Evolutionary conservation across 2,113 vertebrate species (phyloP).

Genomic region (Psittacus erithacus): DNA sequence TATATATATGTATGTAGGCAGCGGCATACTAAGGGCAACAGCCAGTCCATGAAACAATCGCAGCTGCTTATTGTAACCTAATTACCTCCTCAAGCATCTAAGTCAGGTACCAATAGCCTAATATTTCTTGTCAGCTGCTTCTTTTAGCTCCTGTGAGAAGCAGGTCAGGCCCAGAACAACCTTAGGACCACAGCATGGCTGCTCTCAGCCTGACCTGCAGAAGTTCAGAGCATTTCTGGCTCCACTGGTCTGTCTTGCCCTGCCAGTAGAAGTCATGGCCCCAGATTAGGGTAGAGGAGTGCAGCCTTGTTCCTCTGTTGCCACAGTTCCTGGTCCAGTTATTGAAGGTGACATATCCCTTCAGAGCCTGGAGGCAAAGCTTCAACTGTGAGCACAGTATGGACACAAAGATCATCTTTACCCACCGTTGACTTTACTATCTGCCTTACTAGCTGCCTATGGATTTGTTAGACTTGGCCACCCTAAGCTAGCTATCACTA

Average conservation of each 20-base stretch:
- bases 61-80: background rate
- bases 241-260: background rate
- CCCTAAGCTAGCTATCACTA: background rate
- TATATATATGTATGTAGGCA: background rate
- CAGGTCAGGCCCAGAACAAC: background rate
- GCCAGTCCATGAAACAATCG: background rate
- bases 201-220: background rate
- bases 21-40: background rate
- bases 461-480: background rate
- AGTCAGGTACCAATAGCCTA: background rate
- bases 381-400: background rate
- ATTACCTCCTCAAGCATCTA: background rate
- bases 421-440: background rate
- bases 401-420: background rate
- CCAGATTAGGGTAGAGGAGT: rapidly evolving
- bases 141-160: background rate
- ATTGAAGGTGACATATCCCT: background rate
- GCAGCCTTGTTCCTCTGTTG: background rate
- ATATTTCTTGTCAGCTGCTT: background rate
- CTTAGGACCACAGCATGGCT: background rate
- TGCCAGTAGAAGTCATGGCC: background rate
- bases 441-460: background rate
- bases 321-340: background rate
- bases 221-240: background rate
- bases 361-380: background rate